Evolutionary conservation across 2,113 vertebrate species (phyloP), one percentile per base, ranked within the genome.

Genomic region (Halichoeres trimaculatus): DNA sequence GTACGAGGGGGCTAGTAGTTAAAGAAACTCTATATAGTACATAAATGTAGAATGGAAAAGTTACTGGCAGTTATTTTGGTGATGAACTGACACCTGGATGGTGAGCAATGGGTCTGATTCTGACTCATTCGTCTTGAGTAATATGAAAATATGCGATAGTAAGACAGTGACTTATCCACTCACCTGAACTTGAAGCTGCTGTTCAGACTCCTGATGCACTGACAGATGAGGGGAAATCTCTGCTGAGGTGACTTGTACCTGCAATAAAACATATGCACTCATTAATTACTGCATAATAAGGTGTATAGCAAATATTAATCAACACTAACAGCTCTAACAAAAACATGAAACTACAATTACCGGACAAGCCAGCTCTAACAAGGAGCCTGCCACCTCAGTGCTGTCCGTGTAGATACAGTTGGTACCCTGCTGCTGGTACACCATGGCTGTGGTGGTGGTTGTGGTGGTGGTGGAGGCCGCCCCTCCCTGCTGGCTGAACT

Each of bases 361-460:
- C 40, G 98, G 98, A 88, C 97, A 98, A 63, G 98, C 98, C 83
- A 99, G 95, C 93, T 99, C 98, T 47, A 99, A 90, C 85, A 99
- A 93, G 34, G 98, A 99, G 13, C 98, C 98, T n/a, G 98, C 98
- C 92, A 99, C 98, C 89, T 99, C 98, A 1, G 98, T 98, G 94
- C 96, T 99, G 92, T 99, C 98, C 34, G 98, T 96, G 87, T 99
- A 99, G 88, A 99, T 95, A 84, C 97, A 99, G 93, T 97, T 98
- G 73, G 93, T 93, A 23, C 94, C 96, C 87, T 98, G 97, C 63
- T 98, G 97, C 51, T 99, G 98, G 89, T 99, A 99, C 41, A 99
- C 97, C 95, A 98, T 99, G 0, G 96, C 95, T 36, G 96, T 96
- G 10, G 95, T 92, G 78, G 92, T 89, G 80, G 92, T 89, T n/a